phyloP scores from a whole-genome alignment of 2,113 vertebrate genomes.

The Chamaea fasciata region DNA sequence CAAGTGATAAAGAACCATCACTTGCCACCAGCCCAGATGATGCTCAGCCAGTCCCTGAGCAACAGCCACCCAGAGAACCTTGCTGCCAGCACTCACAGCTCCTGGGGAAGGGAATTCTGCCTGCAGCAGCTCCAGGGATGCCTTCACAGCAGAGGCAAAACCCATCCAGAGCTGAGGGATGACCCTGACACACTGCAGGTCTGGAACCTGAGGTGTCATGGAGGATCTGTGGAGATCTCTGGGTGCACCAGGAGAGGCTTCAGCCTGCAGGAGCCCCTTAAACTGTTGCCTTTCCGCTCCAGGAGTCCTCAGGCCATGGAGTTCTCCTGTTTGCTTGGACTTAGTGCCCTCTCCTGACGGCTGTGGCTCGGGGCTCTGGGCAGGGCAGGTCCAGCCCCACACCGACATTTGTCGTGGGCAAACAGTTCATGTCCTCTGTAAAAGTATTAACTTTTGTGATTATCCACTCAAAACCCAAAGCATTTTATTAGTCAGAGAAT shows the following conservation, averaged over 20 bases:
- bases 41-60: not conserved
- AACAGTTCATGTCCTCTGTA: not conserved
- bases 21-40: not conserved
- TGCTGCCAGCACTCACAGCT: not conserved
- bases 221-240: not conserved
- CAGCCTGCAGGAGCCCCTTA: not conserved
- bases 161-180: not conserved
- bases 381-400: not conserved
- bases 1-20: not conserved
- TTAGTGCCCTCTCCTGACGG: not conserved
- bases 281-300: too few relatives aligned
- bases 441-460: not conserved
- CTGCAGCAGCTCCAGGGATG: not conserved
- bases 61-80: not conserved
- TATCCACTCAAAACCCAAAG: not conserved
- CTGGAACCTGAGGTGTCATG: not conserved
- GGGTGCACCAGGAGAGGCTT: not conserved
- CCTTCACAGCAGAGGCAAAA: not conserved
- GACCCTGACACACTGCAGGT: not conserved
- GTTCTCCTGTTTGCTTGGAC: not conserved
- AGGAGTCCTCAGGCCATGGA: not conserved
- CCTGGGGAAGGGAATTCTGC: not conserved
- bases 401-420: accelerated
- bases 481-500: not conserved
- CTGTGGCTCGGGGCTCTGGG: not conserved